Base-by-base conservation (phyloP, 2,113 vertebrate genomes). In the Ameiurus melas region DNA sequence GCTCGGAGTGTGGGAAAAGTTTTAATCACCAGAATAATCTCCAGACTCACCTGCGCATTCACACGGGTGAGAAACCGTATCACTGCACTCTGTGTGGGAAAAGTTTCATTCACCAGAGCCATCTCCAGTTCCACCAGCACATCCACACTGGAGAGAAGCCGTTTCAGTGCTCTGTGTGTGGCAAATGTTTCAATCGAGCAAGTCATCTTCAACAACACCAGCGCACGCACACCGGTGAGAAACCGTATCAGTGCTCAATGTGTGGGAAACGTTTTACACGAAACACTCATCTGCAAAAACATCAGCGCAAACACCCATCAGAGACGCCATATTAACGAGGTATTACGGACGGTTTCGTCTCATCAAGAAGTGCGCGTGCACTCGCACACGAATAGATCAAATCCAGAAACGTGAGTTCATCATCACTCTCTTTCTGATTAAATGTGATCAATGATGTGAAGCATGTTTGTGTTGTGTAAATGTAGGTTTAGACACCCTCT, bases 91-190 rank as follows among this genome's bases (percentile, higher is more conserved):
- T 55, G 51, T 80, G 77, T 80, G 77, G 77, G 16, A 80, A 80
- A 57, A 80, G 77, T 20, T 80, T 80, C n/a, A 80, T 55, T 33
- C 77, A 80, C 77, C 77, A 80, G 77, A 80, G 77, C 77, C 77
- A 80, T 4, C 77, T 80, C 47, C 77, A 80, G 77, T 80, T 80
- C 77, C 77, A 80, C 51, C 77, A 80, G 17, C 77, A 80, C 77
- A 80, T 80, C 77, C 77, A 80, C 77, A 80, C 77, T 0, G 77
- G 77, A 17, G 77, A 80, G 77, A 80, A 80, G 51, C 77, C 77
- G 2, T 80, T 80, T 5, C 77, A 55, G n/a, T 80, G 77, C 51
- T 80, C 77, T 0, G 77, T 55, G 51, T 80, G 77, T 12, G 77
- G 77, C 8, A 80, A 80, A 80, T 80, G 77, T 30, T 80, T 80